Evolutionary conservation across 1,140 invertebrate genomes (phyloP).

Genomic region (Meloidogyne chitwoodi): DNA sequence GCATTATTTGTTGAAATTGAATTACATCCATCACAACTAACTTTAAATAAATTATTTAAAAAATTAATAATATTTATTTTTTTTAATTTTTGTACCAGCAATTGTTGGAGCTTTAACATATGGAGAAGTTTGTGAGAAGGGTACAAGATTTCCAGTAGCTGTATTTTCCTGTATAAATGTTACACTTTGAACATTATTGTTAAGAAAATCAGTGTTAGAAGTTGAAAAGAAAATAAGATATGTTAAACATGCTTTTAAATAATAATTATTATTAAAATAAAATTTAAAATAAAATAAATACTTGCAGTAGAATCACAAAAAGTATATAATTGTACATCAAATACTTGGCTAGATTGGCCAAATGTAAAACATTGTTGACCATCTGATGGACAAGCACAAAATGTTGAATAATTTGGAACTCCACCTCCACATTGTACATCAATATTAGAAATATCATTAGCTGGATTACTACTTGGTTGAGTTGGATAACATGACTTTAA

Average conservation of each 20-base stretch:
- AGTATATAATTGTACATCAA: constrained; percentile 3
- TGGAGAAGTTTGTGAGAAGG: neutral
- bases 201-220: neutral
- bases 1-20: constrained; percentile 1
- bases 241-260: neutral
- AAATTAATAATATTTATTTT: no score
- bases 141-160: neutral
- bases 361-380: neutral
- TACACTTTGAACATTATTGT: neutral
- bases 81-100: neutral
- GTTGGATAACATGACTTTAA: constrained; percentile 1
- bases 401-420: neutral
- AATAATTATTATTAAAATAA: neutral
- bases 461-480: neutral
- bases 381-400: constrained; percentile 3
- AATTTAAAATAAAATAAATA: neutral
- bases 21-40: constrained; percentile 3
- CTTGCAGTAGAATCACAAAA: neutral
- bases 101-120: neutral
- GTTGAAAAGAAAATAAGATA: constrained; percentile 3
- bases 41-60: neutral
- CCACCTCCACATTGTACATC: neutral
- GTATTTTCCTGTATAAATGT: neutral
- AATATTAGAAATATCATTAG: neutral
- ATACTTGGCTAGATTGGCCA: neutral